Evolutionary conservation across 1,140 invertebrate species (phyloP), one percentile per base, ranked within the genome.

Genomic region (Eciton burchellii): DNA sequence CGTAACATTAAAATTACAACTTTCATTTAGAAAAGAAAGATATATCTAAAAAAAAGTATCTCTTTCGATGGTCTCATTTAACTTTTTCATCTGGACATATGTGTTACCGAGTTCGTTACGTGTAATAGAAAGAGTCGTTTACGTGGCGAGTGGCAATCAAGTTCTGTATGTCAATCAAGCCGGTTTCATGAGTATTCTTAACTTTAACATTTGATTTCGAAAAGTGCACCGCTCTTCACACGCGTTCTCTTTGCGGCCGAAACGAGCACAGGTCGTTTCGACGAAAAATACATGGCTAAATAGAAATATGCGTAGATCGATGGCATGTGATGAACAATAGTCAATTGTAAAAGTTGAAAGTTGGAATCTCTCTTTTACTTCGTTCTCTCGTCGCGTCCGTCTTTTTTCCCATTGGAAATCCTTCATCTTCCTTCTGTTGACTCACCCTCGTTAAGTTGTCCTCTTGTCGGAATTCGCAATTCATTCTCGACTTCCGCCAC

Each of bases 341-440:
- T 60, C 41, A 41, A 63, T 71, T n/a, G 52, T 45, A 62, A 71
- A 65, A 54, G 21, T 41, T 12, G 74, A 19, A 70, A 59, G 35
- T 47, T 14, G 21, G 35, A 6, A n/a, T 26, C 0, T 4, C n/a
- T 16, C 41, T 21, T 19, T 65, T 66, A 43, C 19, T 66, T 70
- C 62, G 29, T n/a, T n/a, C 54, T 84, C 54, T 49, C 63, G 47
- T 2, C 24, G 3, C 14, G 54, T 68, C 12, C 14, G 45, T 63
- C 47, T 73, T 59, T 68, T 59, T 68, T 81, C 52, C 12, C 24
- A 3, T 9, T 71, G 21, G 41, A 52, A 86, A 70, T 74, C 77
- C 29, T 82, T 49, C 41, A 54, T 56, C 41, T 62, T 54, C 35
- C 29, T 62, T 29, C 0, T 62, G 26, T 79, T 79, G 57, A 77